Evolutionary conservation across 1,140 invertebrate genomes (phyloP).

Genomic region (Monomorium pharaonis): DNA sequence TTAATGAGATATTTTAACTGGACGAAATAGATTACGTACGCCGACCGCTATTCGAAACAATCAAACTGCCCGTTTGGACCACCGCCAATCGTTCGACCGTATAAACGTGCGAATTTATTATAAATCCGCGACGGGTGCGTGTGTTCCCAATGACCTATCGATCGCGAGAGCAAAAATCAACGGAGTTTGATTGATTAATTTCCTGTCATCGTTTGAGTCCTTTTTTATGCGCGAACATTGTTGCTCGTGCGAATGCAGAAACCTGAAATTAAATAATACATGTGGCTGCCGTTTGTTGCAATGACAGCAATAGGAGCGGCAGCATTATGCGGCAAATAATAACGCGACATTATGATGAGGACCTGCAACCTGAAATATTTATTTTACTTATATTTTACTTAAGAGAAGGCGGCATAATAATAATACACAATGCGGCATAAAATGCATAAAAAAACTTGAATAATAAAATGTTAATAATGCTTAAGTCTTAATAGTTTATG

Average conservation of each 20-base stretch:
- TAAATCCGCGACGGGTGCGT: conserved; percentile 60
- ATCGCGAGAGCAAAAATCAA: conserved; percentile 40
- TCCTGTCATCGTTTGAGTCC: conserved; percentile 30
- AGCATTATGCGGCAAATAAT: conserved; percentile 41
- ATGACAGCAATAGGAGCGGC: conserved; percentile 14
- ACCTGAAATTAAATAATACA: conserved; percentile 31
- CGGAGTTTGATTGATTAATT: conserved; percentile 59
- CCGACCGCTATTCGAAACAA: conserved; percentile 69
- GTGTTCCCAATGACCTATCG: conserved; percentile 8
- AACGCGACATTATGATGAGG: conserved; percentile 19
- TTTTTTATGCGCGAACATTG: conserved; percentile 32
- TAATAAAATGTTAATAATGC: neutral
- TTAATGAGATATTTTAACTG: conserved; percentile 73
- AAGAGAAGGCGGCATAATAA: neutral
- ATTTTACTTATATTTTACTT: neutral
- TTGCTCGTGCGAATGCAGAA: conserved; percentile 31
- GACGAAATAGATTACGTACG: conserved; percentile 68
- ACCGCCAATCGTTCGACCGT: conserved; percentile 47
- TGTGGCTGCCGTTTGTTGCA: conserved; percentile 24
- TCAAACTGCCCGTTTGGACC: conserved; percentile 66
- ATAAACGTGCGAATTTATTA: conserved; percentile 69
- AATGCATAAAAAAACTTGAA: conserved; percentile 1
- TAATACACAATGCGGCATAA: neutral
- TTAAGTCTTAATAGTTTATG: neutral
- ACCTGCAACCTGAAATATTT: no score